phyloP scores from a whole-genome alignment of 2,797 vertebrate species.

The Myripristis jacobus region DNA sequence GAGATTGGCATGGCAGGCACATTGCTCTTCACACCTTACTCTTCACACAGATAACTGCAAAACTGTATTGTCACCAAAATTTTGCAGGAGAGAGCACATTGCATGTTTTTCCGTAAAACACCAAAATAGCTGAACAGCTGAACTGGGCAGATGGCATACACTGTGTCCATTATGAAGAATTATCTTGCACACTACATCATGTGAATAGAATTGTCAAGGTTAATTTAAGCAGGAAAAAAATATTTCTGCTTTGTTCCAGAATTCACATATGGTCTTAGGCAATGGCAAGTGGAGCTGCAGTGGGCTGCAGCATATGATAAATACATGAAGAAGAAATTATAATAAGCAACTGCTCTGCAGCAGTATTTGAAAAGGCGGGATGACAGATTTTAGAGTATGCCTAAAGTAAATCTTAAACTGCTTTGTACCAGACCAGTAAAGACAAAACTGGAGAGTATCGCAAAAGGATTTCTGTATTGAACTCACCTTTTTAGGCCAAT shows the following conservation, averaged over 20 bases:
- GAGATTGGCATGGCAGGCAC: conserved; percentile 31
- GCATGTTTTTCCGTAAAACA: conserved; percentile 68
- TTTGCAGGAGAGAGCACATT: conserved; percentile 55
- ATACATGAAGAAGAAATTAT: conserved; percentile 39
- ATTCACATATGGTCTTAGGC: conserved; percentile 47
- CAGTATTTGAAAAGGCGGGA: conserved; percentile 35
- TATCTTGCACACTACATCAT: conserved; percentile 66
- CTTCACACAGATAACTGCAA: conserved; percentile 21
- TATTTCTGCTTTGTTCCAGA: conserved; percentile 54
- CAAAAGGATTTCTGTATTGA: conserved; percentile 19
- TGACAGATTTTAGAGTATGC: conserved; percentile 35
- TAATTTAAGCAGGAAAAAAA: conserved; percentile 54
- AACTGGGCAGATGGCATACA: conserved; percentile 80
- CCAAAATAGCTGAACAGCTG: conserved; percentile 58
- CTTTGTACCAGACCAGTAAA: conserved; percentile 54
- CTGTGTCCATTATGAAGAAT: conserved; percentile 73
- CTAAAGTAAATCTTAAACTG: conserved; percentile 46
- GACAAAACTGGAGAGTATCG: conserved; percentile 55
- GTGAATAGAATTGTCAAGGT: conserved; percentile 60
- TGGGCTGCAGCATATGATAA: conserved; percentile 42
- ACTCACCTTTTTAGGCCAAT: conserved; percentile 25
- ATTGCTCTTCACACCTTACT: conserved; percentile 32
- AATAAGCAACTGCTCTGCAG: conserved; percentile 31
- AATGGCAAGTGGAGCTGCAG: conserved; percentile 46
- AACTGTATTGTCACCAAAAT: conserved; percentile 48